Evolutionary conservation across 2,888 invertebrate genomes (phyloP), one percentile per base, ranked within the genome.

Genomic region (Philaethria dido): DNA sequence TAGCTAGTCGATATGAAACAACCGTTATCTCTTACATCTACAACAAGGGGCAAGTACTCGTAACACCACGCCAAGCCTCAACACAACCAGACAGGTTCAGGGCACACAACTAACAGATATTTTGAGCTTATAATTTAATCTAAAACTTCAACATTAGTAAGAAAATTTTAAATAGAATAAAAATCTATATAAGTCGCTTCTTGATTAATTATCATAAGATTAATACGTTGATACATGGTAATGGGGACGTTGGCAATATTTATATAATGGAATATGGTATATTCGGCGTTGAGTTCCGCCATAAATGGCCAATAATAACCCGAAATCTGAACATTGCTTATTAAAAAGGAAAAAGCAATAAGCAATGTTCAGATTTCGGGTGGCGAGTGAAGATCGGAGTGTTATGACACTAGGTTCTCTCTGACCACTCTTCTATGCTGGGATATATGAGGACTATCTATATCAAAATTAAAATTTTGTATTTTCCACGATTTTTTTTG

Each of bases 1-100:
- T 48, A 62, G 47, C 48, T 22, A 73, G 68, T 55, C 67, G 74
- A 73, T 73, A 74, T 74, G 72, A 77, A 83, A 82, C 81, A 81
- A 80, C 76, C 80, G 77, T 76, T 71, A n/a, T 74, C 68, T 67
- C 70, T 68, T 72, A 69, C 4, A 50, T 64, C 62, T 74, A 71
- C 66, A 74, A 72, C 73, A 75, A 50, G 62, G 59, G 22, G 22
- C 20, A 25, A 59, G 25, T 16, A 16, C n/a, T 22, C 64, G 22
- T 74, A 73, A 76, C 72, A 72, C 60, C 62, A 22, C 64, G 61
- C 70, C 52, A 62, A 65, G 62, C 65, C 50, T 11, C 55, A 64
- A 73, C 73, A 76, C 77, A 75, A 76, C 72, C 74, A 69, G 55
- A 44, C 36, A 57, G 59, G 66, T 59, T 16, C 16, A 33, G 52